These are phyloP conservation scores for roundworm (Caenorhabditis elegans) DNA, from an alignment of 1,140 invertebrate species.

Conservation along the genomic window WBcel235 BX284606.5:2468001-2468500, in stretches of 20 bases:
- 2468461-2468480: slow-evolving; percentile 35
- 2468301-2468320: neutral
- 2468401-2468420: slow-evolving; percentile 37
- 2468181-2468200: slow-evolving; percentile 39
- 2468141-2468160: slow-evolving; percentile 43
- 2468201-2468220: neutral
- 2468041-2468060: neutral
- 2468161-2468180: slow-evolving; percentile 34
- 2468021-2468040: slow-evolving; percentile 38
- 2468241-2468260: slow-evolving; percentile 16
- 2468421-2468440: slow-evolving; percentile 35
- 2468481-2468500: neutral
- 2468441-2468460: slow-evolving; percentile 10
- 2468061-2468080: neutral
- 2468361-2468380: slow-evolving; percentile 10
- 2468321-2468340: slow-evolving; percentile 44
- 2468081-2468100: slow-evolving; percentile 31
- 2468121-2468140: slow-evolving; percentile 43
- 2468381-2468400: slow-evolving; percentile 43
- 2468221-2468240: slow-evolving; percentile 28
- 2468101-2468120: slow-evolving; percentile 36
- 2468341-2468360: slow-evolving; percentile 39
- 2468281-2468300: neutral
- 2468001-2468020: slow-evolving; percentile 38
- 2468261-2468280: slow-evolving; percentile 6